Percentiles rank a stretch among this genome's conserved stretches.
Evolutionary conservation across 2,113 vertebrate species (phyloP).

Genomic region (Megaceryle maxima): DNA sequence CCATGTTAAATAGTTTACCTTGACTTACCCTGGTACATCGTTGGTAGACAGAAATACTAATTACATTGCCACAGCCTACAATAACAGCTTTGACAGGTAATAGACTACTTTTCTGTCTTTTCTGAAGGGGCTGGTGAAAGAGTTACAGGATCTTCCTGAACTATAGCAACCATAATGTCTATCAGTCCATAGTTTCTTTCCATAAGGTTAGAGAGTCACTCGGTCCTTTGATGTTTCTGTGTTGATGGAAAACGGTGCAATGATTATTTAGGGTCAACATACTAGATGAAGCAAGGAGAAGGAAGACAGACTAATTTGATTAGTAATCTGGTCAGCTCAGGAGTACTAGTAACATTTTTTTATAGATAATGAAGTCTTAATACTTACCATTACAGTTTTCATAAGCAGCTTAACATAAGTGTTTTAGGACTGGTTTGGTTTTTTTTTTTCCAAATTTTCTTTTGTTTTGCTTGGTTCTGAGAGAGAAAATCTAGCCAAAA

Average conservation of each 20-base stretch:
- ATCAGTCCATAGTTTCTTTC: not conserved
- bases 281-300: not conserved
- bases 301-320: not conserved
- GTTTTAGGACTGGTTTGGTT: not conserved
- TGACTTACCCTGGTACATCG: not conserved
- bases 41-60: not conserved
- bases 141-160: not conserved
- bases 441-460: not conserved
- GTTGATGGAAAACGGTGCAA: not conserved
- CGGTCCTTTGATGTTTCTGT: not conserved
- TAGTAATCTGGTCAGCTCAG: not conserved
- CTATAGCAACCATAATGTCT: not conserved
- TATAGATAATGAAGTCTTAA: not conserved
- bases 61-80: rapidly evolving
- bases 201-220: not conserved
- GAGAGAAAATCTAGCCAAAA: not conserved
- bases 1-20: not conserved
- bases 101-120: not conserved
- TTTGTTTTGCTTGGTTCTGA: not conserved
- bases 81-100: not conserved
- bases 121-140: not conserved
- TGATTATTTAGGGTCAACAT: not conserved
- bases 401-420: not conserved
- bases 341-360: not conserved
- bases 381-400: not conserved